Conservation (phyloP, 2,113 vertebrate genomes). For the Conger conger region DNA sequence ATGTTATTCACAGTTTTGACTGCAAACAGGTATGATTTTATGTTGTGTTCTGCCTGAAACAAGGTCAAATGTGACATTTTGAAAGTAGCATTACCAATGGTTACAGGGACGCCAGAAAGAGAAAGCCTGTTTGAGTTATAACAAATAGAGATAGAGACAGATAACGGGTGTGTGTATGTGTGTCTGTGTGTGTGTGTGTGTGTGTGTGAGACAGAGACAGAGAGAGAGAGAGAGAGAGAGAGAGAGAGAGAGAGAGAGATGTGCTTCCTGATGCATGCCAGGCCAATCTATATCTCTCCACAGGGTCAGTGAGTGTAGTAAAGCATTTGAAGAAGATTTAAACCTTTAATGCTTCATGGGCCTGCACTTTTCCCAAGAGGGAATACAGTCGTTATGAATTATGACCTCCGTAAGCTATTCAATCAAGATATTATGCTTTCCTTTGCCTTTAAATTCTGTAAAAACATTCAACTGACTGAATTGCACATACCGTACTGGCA, state of each 20-base stretch:
- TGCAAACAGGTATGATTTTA: background rate
- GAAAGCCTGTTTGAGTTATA: background rate
- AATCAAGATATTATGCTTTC: conserved; percentile 41
- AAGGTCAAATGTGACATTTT: conserved; percentile 24
- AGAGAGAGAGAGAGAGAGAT: conserved; percentile 13
- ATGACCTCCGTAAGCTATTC: conserved; percentile 62
- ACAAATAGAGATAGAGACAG: background rate
- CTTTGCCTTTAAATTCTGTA: conserved; percentile 50
- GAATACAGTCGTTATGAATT: conserved; percentile 58
- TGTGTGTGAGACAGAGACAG: background rate
- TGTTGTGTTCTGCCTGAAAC: background rate
- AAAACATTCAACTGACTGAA: conserved; percentile 49
- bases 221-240: background rate
- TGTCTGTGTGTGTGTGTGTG: background rate
- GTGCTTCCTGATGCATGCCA: conserved; percentile 54
- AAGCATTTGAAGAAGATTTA: conserved; percentile 60
- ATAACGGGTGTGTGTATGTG: background rate
- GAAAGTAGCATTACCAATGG: background rate
- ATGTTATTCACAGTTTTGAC: background rate
- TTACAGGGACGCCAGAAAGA: background rate
- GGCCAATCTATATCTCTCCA: conserved; percentile 38
- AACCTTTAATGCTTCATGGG: conserved; percentile 56
- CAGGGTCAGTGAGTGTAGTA: conserved; percentile 49
- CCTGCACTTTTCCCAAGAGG: conserved; percentile 51
- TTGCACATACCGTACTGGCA: conserved; percentile 49